phyloP scores from a whole-genome alignment of 2,797 vertebrate genomes.

The Myoxocephalus aenaeus region DNA sequence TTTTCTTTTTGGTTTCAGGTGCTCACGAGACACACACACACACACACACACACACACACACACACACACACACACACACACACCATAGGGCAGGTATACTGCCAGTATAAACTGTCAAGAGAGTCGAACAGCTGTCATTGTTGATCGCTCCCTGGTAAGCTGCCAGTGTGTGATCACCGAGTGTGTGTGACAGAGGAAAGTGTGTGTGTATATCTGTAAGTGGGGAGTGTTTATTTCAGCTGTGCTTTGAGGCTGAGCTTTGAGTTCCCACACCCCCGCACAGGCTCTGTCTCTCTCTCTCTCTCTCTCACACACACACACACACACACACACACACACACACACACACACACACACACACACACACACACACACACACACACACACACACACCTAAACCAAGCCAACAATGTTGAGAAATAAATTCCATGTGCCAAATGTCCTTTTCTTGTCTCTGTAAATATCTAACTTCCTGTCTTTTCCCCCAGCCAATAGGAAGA shows the following conservation, averaged over 20 bases:
- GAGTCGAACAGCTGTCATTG: constrained; percentile 69
- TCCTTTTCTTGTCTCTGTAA: constrained; percentile 58
- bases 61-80: constrained; percentile 25
- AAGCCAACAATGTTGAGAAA: constrained; percentile 68
- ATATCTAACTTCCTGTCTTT: constrained; percentile 66
- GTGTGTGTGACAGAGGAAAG: constrained; percentile 63
- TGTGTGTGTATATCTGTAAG: constrained; percentile 49
- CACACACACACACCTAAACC: constrained; percentile 78
- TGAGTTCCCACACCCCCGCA: constrained; percentile 74
- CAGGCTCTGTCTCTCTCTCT: constrained; percentile 26
- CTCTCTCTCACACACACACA: constrained; percentile 20
- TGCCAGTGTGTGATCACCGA: constrained; percentile 62
- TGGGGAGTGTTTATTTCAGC: constrained; percentile 70
- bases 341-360: constrained; percentile 30
- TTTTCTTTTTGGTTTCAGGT: constrained; percentile 1
- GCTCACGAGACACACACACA: constrained; percentile 12
- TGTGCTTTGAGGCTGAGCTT: constrained; percentile 70
- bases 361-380: constrained; percentile 25
- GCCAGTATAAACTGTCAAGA: constrained; percentile 65
- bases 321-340: constrained; percentile 29
- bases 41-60: background rate
- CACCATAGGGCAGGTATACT: constrained; percentile 53
- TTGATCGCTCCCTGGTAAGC: constrained; percentile 62
- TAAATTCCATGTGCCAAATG: constrained; percentile 55
- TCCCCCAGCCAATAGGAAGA: constrained; percentile 58